These are phyloP conservation scores for Patella ulyssiponensis DNA, from an alignment of 2,888 invertebrate genomes.

Conservation along the genomic window DNA sequence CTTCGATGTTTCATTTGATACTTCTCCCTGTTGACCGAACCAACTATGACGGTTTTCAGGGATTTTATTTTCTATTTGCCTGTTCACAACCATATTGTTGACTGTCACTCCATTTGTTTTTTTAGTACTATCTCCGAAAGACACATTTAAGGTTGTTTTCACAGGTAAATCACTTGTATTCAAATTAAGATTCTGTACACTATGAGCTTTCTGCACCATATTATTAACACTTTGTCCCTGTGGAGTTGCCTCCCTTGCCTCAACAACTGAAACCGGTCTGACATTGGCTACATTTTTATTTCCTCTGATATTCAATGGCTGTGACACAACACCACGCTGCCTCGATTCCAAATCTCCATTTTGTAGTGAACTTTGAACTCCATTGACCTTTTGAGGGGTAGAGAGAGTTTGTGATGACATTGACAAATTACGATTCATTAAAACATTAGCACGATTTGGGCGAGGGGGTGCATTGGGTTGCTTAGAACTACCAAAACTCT, in stretches of 20 bases:
- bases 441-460: not conserved
- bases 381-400: not conserved
- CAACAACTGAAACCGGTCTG: not conserved
- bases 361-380: constrained; percentile 9
- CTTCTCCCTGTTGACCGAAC: not conserved
- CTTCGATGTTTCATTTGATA: not conserved
- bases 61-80: not conserved
- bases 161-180: not conserved
- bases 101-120: not conserved
- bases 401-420: not conserved
- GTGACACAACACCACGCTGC: not conserved
- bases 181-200: not conserved
- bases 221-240: not conserved
- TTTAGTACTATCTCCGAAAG: not conserved
- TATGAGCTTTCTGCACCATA: constrained; percentile 2
- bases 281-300: not conserved
- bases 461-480: not conserved
- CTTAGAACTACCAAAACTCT: constrained; percentile 31
- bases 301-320: not conserved
- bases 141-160: constrained; percentile 8
- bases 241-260: not conserved
- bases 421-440: constrained; percentile 7
- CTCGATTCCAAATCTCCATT: not conserved
- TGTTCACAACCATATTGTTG: not conserved
- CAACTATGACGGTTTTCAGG: constrained; percentile 4